Percentiles rank a stretch among this genome's conserved stretches.
phyloP scores from a whole-genome alignment of 2,888 invertebrate genomes.

The Trichopoda pennipes region DNA sequence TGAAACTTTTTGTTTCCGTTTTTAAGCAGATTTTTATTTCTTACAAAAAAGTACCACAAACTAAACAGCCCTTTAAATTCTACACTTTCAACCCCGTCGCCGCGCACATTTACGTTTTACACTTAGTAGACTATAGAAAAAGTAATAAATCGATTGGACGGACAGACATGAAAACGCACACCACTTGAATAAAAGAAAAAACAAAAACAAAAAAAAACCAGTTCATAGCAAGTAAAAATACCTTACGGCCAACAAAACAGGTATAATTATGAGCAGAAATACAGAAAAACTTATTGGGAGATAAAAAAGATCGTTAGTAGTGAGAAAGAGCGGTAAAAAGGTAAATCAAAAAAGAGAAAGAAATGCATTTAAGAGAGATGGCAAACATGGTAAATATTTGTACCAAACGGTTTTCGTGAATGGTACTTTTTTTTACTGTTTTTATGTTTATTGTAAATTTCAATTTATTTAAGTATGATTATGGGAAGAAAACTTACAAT shows the following conservation, averaged over 20 bases:
- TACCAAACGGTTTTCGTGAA: too few species aligned
- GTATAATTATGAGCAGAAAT: slow-evolving; percentile 55
- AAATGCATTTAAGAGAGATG: too few species aligned
- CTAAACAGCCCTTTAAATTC: neutral
- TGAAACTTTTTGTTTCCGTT: too few species aligned
- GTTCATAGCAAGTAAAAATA: slow-evolving; percentile 60
- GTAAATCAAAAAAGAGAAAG: slow-evolving; percentile 16
- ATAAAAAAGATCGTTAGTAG: slow-evolving; percentile 41
- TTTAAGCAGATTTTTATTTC: too few species aligned
- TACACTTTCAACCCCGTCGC: neutral
- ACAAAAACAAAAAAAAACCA: slow-evolving; percentile 49
- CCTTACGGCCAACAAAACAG: slow-evolving; percentile 68
- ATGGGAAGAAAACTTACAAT: too few species aligned
- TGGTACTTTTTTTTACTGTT: too few species aligned
- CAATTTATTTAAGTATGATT: too few species aligned
- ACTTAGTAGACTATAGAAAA: slow-evolving; percentile 42
- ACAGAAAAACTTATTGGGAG: slow-evolving; percentile 63
- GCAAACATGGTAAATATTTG: too few species aligned
- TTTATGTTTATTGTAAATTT: too few species aligned
- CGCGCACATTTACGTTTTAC: slow-evolving; percentile 17
- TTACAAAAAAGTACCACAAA: slow-evolving; percentile 31
- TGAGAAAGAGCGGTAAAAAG: slow-evolving; percentile 17
- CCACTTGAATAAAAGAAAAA: too few species aligned
- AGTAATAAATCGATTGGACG: neutral
- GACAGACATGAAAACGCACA: slow-evolving; percentile 45